Evolutionary conservation across 2,113 vertebrate species (phyloP).

Genomic region (Merops nubicus): DNA sequence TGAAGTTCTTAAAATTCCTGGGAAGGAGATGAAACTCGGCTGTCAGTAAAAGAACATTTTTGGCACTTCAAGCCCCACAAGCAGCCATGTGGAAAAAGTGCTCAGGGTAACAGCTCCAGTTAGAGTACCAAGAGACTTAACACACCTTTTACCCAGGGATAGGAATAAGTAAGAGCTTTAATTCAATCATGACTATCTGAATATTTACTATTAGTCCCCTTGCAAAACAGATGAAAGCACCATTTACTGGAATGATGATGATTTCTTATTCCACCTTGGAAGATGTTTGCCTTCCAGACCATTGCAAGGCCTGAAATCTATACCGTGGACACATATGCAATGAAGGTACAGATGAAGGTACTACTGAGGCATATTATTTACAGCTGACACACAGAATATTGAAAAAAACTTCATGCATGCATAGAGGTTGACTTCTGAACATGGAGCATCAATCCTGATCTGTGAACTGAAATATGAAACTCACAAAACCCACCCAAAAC

Average conservation of each 20-base stretch:
- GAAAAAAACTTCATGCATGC: not conserved
- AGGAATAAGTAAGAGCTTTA: not conserved
- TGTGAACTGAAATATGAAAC: not conserved
- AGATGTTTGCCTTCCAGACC: not conserved
- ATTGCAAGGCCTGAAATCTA: not conserved
- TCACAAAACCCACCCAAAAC: too few relatives aligned
- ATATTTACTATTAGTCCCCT: not conserved
- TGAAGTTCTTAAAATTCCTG: not conserved
- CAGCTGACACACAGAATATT: not conserved
- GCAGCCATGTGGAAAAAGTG: fast-evolving
- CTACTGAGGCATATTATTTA: too few relatives aligned
- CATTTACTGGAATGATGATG: not conserved
- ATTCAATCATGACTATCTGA: not conserved
- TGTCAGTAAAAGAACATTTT: not conserved
- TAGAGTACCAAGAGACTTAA: not conserved
- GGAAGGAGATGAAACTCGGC: not conserved
- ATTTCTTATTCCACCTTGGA: not conserved
- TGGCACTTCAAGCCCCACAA: not conserved
- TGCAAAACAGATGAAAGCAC: not conserved
- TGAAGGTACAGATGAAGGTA: not conserved
- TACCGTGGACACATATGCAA: fast-evolving
- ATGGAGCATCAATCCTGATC: not conserved
- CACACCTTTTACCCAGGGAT: not conserved
- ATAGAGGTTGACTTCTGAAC: not conserved
- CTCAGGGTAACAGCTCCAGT: not conserved